Evolutionary conservation across 1,140 invertebrate genomes (phyloP).

Genomic region (Ganaspis sp.): DNA sequence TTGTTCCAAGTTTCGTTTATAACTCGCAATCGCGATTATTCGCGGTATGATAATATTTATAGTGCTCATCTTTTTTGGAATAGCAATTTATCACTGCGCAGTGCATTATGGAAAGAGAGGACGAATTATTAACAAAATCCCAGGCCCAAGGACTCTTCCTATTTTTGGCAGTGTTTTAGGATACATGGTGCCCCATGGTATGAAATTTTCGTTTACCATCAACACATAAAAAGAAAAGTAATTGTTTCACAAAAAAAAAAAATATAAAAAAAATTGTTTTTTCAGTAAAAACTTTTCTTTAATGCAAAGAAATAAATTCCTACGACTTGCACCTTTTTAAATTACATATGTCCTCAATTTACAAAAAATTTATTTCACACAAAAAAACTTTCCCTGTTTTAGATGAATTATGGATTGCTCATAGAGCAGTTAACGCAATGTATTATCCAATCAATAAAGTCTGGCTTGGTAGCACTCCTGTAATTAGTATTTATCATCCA

Average conservation of each 20-base stretch:
- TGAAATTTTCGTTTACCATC: background rate
- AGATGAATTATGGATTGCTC: constrained; percentile 51
- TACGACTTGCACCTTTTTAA: no score
- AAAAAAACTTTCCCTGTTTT: background rate
- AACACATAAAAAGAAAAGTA: no score
- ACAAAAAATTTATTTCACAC: no score
- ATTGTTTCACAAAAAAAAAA: no score
- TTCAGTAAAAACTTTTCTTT: no score
- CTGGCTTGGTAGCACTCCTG: constrained; percentile 52
- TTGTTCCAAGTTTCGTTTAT: background rate
- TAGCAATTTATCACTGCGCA: background rate
- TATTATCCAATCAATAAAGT: constrained; percentile 59
- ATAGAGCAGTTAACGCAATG: constrained; percentile 43
- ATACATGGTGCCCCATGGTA: background rate
- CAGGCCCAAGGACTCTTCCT: background rate
- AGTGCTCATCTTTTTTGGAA: background rate
- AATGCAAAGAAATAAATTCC: no score
- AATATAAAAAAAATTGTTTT: no score
- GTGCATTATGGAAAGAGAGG: background rate
- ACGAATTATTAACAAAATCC: constrained; percentile 3
- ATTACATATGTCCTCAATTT: no score
- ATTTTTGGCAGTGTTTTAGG: constrained; percentile 7
- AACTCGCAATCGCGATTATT: background rate
- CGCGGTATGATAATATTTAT: background rate
- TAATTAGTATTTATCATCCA: constrained; percentile 64